phyloP scores from a whole-genome alignment of 2,113 vertebrate genomes.

The Mobula birostris region DNA sequence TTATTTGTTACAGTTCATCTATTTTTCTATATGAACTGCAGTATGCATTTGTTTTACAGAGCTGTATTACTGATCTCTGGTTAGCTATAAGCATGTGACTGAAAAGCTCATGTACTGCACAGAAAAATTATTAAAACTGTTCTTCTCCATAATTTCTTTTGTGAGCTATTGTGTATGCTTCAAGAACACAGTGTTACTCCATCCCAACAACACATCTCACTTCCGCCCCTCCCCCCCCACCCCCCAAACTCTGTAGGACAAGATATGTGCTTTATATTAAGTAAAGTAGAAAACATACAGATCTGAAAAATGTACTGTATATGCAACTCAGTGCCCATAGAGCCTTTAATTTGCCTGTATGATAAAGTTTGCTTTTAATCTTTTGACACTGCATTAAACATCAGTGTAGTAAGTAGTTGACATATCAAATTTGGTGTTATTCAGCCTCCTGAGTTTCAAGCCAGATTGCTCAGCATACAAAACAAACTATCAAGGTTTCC shows the following conservation, averaged over 20 bases:
- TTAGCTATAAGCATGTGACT: neutral
- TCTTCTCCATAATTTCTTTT: neutral
- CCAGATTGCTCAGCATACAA: neutral
- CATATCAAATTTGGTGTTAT: neutral
- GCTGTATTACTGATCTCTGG: neutral
- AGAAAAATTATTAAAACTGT: neutral
- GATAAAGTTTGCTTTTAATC: neutral
- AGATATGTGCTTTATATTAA: conserved; percentile 1
- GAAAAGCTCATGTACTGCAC: neutral
- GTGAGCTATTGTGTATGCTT: neutral
- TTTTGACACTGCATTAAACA: neutral
- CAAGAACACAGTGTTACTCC: neutral
- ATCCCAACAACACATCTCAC: no score
- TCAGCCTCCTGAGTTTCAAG: conserved; percentile 10
- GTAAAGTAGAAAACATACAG: neutral
- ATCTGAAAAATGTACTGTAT: neutral
- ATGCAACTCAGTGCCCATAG: neutral
- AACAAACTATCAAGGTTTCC: neutral
- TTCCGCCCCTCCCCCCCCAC: no score
- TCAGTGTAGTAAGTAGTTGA: neutral
- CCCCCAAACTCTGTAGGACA: no score
- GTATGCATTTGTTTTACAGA: neutral
- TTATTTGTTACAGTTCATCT: neutral
- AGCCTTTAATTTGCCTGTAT: neutral
- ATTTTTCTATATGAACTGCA: neutral